Evolutionary conservation across 2,888 invertebrate species (phyloP).

Genomic region (Brachypalpus laphriformis): DNA sequence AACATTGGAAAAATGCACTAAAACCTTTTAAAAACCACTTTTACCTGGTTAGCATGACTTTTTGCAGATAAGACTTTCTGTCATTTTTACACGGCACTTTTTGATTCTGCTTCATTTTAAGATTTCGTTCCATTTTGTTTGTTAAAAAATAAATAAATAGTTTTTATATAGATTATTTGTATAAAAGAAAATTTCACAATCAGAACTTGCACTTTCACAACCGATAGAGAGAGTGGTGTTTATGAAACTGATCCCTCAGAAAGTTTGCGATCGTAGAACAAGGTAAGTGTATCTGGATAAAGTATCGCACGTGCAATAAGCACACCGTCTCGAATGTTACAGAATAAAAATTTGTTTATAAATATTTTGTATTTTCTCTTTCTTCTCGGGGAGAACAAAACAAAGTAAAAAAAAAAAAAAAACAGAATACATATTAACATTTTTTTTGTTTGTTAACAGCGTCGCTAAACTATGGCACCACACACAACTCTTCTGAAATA

Average conservation of each 20-base stretch:
- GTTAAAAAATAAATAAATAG: too few relatives aligned
- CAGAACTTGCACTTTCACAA: constrained; percentile 75
- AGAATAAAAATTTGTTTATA: constrained; percentile 33
- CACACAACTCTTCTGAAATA: constrained; percentile 2
- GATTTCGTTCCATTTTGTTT: constrained; percentile 78
- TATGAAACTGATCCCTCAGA: constrained; percentile 81
- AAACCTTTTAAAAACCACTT: neutral
- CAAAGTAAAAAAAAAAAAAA: neutral
- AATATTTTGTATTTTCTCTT: constrained; percentile 20
- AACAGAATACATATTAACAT: constrained; percentile 33
- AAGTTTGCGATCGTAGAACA: constrained; percentile 57
- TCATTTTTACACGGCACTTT: constrained; percentile 82
- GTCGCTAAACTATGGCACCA: neutral
- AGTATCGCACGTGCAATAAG: constrained; percentile 50
- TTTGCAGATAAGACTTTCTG: constrained; percentile 81
- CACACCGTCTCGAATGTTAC: neutral
- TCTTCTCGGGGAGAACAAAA: neutral
- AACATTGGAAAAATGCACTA: neutral
- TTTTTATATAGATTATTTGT: neutral
- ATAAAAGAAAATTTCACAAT: constrained; percentile 17
- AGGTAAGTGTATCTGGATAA: constrained; percentile 30
- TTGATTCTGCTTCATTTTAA: constrained; percentile 78
- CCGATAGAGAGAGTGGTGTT: constrained; percentile 81
- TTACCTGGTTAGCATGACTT: constrained; percentile 82
- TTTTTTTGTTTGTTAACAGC: constrained; percentile 11